Conservation (phyloP, 2,113 vertebrate species). For the Desmodus rotundus region DNA sequence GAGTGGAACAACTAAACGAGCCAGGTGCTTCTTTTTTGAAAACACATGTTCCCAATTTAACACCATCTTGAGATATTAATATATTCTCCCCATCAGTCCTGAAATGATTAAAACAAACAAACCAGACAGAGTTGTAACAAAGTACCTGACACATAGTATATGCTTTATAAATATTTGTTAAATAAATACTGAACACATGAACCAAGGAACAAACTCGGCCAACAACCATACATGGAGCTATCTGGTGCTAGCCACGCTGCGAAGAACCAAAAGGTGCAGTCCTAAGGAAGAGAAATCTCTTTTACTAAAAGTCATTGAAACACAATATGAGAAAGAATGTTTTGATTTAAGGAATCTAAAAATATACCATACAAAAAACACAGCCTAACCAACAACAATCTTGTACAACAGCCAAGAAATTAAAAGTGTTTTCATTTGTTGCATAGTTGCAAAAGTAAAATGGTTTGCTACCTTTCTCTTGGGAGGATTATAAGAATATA, state of each 20-base stretch:
- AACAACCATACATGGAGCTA: not conserved
- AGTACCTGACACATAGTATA: not conserved
- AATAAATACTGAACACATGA: not conserved
- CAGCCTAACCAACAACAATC: not conserved
- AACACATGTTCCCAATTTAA: slow-evolving; percentile 62
- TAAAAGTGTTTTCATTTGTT: not conserved
- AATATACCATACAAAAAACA: not conserved
- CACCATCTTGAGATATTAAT: slow-evolving; percentile 60
- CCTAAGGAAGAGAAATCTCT: not conserved
- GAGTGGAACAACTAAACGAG: slow-evolving; percentile 37
- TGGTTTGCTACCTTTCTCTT: slow-evolving; percentile 13
- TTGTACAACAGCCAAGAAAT: not conserved
- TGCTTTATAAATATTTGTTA: slow-evolving; percentile 14
- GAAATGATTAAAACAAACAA: slow-evolving; percentile 48
- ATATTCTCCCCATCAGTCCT: slow-evolving; percentile 56
- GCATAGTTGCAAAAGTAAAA: not conserved
- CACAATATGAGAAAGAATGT: not conserved
- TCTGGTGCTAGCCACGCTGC: not conserved
- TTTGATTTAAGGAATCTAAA: slow-evolving; percentile 28
- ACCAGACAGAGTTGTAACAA: slow-evolving; percentile 41
- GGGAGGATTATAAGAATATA: not conserved
- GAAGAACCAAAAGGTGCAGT: not conserved
- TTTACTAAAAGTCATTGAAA: slow-evolving; percentile 19
- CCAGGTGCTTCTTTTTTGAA: slow-evolving; percentile 56
- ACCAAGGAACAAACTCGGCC: not conserved